Evolutionary conservation across 2,797 vertebrate species (phyloP), one percentile per base, ranked within the genome.

Genomic region (Spinibarbus caldwelli): DNA sequence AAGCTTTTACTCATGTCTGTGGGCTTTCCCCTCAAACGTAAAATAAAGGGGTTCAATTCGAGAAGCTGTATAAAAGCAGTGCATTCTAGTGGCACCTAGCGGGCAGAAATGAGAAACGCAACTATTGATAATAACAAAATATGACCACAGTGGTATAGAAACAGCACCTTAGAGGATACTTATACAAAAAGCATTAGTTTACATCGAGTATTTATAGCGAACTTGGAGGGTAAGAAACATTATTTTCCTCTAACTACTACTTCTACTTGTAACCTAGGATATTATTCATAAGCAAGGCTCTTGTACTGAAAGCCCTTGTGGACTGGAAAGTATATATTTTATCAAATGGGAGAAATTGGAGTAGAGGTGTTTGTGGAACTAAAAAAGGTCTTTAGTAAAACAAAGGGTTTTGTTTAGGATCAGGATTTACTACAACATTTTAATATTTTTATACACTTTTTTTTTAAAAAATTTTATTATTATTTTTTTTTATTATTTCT

Each of bases 61-160:
- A 5, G 8, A 41, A 29, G 34, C 9, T 34, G 62, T 34, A 66
- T 66, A 34, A 66, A 0, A 41, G 19, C 36, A 45, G 15, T 45
- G 36, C 64, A n/a, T 14, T 31, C 2, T 59, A 68, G 47, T 45
- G 83, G 62, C 12, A 43, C 5, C 83, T 68, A n/a, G 64, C 70
- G 83, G 83, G 23, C 19, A 23, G 14, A 70, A 54, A 45, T 11
- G 6, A 11, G 14, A 70, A 78, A 21, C 5, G 12, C 75, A 70
- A 2, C 49, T 43, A 41, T 57, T 54, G 54, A 77, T 84, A 78
- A 45, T n/a, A 57, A 52, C n/a, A 34, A n/a, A 54, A 67, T 62
- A 41, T 81, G 71, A 15, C 12, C n/a, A 21, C 17, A n/a, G 57
- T 47, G 38, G 23, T 47, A 15, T 26, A 38, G 29, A 75, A 66